Evolutionary conservation across 2,888 invertebrate genomes (phyloP).

Genomic region (Melieria picta): DNA sequence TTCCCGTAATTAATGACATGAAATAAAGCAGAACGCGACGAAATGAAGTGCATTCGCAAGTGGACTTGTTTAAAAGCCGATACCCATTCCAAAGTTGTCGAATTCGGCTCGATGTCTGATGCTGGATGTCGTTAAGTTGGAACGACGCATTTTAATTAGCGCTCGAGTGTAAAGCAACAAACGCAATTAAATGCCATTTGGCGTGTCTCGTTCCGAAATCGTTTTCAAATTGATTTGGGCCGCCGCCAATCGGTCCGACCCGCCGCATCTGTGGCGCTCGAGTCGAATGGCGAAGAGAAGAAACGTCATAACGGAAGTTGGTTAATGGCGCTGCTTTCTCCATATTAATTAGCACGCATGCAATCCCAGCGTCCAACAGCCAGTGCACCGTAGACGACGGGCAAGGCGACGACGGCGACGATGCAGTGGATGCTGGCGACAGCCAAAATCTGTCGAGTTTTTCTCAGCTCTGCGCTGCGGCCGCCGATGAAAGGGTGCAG

Average conservation of each 20-base stretch:
- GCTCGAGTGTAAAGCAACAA: conserved; percentile 13
- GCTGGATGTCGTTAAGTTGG: background rate
- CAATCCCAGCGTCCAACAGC: background rate
- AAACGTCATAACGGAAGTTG: conserved; percentile 36
- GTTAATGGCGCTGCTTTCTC: conserved; percentile 38
- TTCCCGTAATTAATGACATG: too few relatives aligned
- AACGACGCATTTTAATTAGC: conserved; percentile 32
- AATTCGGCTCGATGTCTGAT: too few relatives aligned
- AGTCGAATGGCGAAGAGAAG: too few relatives aligned
- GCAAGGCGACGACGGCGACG: background rate
- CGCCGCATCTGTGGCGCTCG: too few relatives aligned
- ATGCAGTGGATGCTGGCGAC: conserved; percentile 14
- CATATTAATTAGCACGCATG: conserved; percentile 36
- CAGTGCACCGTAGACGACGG: too few relatives aligned
- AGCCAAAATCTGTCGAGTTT: background rate
- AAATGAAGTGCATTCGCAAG: too few relatives aligned
- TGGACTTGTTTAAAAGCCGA: too few relatives aligned
- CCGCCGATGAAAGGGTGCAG: conserved; percentile 16
- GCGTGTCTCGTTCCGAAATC: conserved; percentile 11
- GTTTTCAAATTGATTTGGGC: background rate
- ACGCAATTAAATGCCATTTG: background rate
- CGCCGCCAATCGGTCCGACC: background rate
- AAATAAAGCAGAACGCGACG: too few relatives aligned
- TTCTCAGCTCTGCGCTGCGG: background rate
- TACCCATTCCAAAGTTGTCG: too few relatives aligned